phyloP scores from a whole-genome alignment of 2,888 invertebrate genomes.

The Adelphocoris suturalis region DNA sequence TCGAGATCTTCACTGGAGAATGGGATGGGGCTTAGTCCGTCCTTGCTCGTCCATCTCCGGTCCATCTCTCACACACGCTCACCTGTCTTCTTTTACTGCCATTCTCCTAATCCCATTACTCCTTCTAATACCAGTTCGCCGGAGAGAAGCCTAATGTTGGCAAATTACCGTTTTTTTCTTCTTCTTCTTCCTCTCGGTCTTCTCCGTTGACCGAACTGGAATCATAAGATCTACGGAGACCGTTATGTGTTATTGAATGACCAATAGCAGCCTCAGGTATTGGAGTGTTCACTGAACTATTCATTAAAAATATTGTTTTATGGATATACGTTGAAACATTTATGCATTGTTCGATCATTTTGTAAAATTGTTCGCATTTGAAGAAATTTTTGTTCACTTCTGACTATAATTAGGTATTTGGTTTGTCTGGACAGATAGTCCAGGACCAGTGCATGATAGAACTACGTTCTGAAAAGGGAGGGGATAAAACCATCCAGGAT shows the following conservation, averaged over 20 bases:
- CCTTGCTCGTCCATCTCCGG: constrained; percentile 55
- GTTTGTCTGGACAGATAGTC: no score
- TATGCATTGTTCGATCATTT: no score
- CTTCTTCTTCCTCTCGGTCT: background rate
- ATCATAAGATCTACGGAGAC: background rate
- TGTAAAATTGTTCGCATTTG: no score
- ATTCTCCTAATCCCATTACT: constrained; percentile 53
- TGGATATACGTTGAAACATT: no score
- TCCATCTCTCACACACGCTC: constrained; percentile 50
- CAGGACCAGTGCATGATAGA: no score
- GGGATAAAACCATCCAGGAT: no score
- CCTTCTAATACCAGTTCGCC: constrained; percentile 34
- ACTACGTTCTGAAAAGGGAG: no score
- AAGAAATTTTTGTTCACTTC: no score
- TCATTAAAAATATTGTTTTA: no score
- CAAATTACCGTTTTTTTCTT: constrained; percentile 33
- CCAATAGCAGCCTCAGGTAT: background rate
- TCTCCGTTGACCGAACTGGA: background rate
- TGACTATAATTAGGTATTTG: no score
- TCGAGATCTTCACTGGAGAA: constrained; percentile 38
- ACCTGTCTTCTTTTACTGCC: constrained; percentile 51
- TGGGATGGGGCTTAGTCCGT: background rate
- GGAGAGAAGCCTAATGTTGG: constrained; percentile 34
- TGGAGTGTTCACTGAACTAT: no score
- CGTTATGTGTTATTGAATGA: constrained; percentile 4